Conservation (phyloP, 2,888 invertebrate genomes). For the Drosophila borborema region DNA sequence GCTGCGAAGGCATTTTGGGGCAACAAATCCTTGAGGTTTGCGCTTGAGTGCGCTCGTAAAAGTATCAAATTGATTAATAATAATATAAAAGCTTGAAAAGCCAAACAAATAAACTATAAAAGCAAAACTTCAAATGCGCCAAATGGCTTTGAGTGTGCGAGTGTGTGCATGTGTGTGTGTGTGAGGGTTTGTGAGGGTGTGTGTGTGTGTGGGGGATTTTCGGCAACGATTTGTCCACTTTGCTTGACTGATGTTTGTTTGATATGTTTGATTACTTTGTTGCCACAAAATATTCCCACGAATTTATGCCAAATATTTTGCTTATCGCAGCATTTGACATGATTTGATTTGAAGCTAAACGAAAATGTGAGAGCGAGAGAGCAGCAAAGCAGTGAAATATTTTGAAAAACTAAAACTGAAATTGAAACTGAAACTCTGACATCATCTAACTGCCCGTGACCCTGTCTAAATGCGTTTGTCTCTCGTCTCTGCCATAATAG, state of each 20-base stretch:
- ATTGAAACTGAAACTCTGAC: slow-evolving; percentile 68
- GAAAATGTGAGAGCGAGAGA: neutral
- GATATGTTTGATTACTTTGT: slow-evolving; percentile 79
- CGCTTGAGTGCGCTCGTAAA: slow-evolving; percentile 78
- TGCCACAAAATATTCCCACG: slow-evolving; percentile 68
- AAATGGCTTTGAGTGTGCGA: slow-evolving; percentile 13
- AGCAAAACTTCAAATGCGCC: slow-evolving; percentile 37
- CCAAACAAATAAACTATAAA: slow-evolving; percentile 66
- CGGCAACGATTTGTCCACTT: slow-evolving; percentile 69
- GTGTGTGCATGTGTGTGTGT: neutral
- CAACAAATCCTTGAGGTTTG: slow-evolving; percentile 73
- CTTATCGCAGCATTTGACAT: slow-evolving; percentile 74
- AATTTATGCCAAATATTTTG: slow-evolving; percentile 55
- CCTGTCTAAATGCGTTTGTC: slow-evolving; percentile 11
- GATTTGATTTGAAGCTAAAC: slow-evolving; percentile 67
- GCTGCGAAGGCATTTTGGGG: slow-evolving; percentile 43
- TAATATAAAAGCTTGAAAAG: slow-evolving; percentile 68
- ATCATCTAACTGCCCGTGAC: slow-evolving; percentile 63
- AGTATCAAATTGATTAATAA: slow-evolving; percentile 81
- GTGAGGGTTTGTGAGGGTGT: neutral
- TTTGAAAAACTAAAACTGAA: slow-evolving; percentile 20
- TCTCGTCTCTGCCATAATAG: slow-evolving; percentile 61
- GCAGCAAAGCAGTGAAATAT: neutral
- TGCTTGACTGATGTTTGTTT: slow-evolving; percentile 75
- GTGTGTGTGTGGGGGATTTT: slow-evolving; percentile 22